Percentiles rank a stretch among this genome's conserved stretches.
phyloP scores from a whole-genome alignment of 2,888 invertebrate genomes.

The Homarus gammarus region DNA sequence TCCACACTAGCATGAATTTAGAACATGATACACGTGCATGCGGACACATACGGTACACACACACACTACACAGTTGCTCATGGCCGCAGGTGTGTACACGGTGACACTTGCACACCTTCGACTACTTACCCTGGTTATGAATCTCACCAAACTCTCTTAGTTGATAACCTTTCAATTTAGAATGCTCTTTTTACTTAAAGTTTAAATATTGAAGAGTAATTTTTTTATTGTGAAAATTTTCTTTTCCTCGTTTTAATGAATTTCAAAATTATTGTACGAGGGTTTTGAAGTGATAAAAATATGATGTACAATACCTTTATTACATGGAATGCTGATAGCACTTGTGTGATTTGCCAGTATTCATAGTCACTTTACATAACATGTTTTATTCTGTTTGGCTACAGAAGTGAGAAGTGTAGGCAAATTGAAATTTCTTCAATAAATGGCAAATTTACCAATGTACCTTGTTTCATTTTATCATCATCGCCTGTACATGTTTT shows the following conservation, averaged over 20 bases:
- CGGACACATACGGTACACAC: neutral
- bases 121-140: neutral
- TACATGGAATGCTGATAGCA: slow-evolving; percentile 27
- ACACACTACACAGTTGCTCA: neutral
- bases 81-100: neutral
- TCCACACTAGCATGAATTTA: neutral
- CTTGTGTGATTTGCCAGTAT: slow-evolving; percentile 22
- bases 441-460: slow-evolving; percentile 24
- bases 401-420: slow-evolving; percentile 19
- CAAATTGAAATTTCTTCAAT: slow-evolving; percentile 17
- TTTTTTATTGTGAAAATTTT: neutral
- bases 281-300: neutral
- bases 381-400: slow-evolving; percentile 11
- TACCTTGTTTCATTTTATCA: neutral
- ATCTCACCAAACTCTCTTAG: neutral
- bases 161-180: neutral
- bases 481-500: neutral
- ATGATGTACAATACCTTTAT: neutral
- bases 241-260: neutral
- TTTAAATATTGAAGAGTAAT: neutral
- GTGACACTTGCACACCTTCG: neutral
- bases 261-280: too few relatives aligned
- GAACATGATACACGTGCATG: neutral
- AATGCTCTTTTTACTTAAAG: neutral
- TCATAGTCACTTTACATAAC: slow-evolving; percentile 2